phyloP scores from a whole-genome alignment of 2,888 invertebrate species.

The Euspilapteryx auroguttella region DNA sequence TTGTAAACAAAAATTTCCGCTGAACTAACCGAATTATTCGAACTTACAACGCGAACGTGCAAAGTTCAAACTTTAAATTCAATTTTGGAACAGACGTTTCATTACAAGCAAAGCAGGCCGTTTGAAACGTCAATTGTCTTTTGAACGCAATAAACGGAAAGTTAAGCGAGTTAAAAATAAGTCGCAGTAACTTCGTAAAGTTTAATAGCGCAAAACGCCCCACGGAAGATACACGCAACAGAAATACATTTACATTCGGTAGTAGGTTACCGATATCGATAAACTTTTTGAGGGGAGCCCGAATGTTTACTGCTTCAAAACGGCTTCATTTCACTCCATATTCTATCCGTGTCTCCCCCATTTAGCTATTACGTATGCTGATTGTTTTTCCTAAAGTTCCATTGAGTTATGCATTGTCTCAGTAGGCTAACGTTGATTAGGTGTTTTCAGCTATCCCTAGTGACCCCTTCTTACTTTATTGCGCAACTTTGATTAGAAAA shows the following conservation, averaged over 20 bases:
- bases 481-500: conserved; percentile 39
- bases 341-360: conserved; percentile 13
- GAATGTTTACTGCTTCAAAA: conserved; percentile 4
- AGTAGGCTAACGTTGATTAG: too few relatives aligned
- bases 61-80: too few relatives aligned
- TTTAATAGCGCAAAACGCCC: too few relatives aligned
- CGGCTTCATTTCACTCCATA: conserved; percentile 11
- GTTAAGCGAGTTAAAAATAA: too few relatives aligned
- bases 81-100: too few relatives aligned
- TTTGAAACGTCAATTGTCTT: too few relatives aligned
- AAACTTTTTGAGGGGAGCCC: background rate
- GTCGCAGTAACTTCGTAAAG: too few relatives aligned
- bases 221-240: conserved; percentile 1
- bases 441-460: conserved; percentile 19
- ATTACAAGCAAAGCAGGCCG: too few relatives aligned
- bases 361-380: conserved; percentile 30
- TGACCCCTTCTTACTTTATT: conserved; percentile 28
- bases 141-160: background rate
- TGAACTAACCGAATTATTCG: background rate
- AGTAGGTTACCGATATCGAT: background rate
- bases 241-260: background rate
- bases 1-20: conserved; percentile 1
- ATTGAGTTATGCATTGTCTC: conserved; percentile 4
- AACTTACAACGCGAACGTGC: too few relatives aligned
- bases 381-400: conserved; percentile 24